Percentiles rank a stretch among this genome's conserved stretches.
These are phyloP conservation scores for Pangasianodon gigas DNA, from an alignment of 2,113 vertebrate species.

Conservation along the genomic window DNA sequence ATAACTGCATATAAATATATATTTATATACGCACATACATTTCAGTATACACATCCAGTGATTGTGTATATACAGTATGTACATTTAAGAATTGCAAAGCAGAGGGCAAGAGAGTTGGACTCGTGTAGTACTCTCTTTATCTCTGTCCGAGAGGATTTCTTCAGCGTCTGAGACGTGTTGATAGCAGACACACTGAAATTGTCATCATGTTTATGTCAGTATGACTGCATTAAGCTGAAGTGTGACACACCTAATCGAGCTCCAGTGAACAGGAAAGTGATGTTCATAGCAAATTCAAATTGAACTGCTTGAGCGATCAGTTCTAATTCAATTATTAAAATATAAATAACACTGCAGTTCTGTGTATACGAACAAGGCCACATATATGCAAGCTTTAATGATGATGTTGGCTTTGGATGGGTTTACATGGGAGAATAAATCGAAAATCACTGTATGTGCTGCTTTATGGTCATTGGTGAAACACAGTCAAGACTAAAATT, in stretches of 20 bases:
- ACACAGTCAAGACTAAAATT: slow-evolving; percentile 39
- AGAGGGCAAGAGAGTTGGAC: slow-evolving; percentile 19
- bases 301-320: background rate
- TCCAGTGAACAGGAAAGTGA: background rate
- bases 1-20: slow-evolving; percentile 56
- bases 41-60: slow-evolving; percentile 45
- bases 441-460: background rate
- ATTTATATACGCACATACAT: slow-evolving; percentile 50
- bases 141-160: background rate
- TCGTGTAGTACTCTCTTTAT: slow-evolving; percentile 1
- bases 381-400: slow-evolving; percentile 46
- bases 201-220: background rate
- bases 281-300: background rate
- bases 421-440: background rate
- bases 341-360: background rate
- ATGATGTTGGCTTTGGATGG: slow-evolving; percentile 22
- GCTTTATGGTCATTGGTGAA: slow-evolving; percentile 48
- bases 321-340: background rate
- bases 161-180: background rate
- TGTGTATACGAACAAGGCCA: slow-evolving; percentile 25
- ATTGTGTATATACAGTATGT: slow-evolving; percentile 49
- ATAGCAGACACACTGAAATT: background rate
- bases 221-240: background rate
- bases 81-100: slow-evolving; percentile 17
- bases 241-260: background rate